These are phyloP conservation scores for Bettongia penicillata DNA, from an alignment of 2,113 vertebrate genomes.

Conservation along the genomic window DNA sequence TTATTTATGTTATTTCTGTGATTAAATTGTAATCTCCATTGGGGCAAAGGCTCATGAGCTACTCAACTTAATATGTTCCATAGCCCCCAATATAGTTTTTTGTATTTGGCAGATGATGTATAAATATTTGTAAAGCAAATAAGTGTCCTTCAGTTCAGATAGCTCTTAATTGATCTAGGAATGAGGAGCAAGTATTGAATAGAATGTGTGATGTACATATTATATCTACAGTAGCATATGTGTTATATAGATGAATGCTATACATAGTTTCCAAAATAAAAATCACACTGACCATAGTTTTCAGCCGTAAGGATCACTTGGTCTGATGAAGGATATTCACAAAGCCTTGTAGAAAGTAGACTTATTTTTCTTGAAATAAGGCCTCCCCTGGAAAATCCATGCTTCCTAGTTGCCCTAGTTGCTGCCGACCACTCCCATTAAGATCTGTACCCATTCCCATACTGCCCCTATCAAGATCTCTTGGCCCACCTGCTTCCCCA, in stretches of 20 bases:
- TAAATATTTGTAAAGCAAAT: slow-evolving; percentile 28
- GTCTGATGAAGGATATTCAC: neutral
- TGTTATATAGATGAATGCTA: neutral
- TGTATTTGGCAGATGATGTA: neutral
- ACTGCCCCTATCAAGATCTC: too few species aligned
- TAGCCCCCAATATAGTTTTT: neutral
- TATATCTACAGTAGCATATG: neutral
- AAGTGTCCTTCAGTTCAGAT: neutral
- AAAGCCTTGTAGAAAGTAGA: neutral
- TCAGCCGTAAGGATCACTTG: neutral
- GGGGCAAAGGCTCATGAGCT: neutral
- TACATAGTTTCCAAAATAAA: neutral
- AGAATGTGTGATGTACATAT: neutral
- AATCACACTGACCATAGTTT: neutral
- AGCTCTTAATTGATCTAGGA: slow-evolving; percentile 36
- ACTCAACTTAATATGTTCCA: slow-evolving; percentile 10
- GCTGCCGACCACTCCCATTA: too few species aligned
- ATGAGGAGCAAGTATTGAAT: neutral
- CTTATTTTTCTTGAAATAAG: neutral
- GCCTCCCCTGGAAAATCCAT: neutral
- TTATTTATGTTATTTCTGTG: neutral
- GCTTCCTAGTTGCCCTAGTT: neutral
- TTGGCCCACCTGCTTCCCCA: too few species aligned
- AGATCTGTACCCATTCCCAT: too few species aligned
- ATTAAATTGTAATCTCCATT: neutral